Percentiles rank a stretch among this genome's conserved stretches.
Evolutionary conservation across 2,888 invertebrate genomes (phyloP).

Genomic region (Plebejus argus): DNA sequence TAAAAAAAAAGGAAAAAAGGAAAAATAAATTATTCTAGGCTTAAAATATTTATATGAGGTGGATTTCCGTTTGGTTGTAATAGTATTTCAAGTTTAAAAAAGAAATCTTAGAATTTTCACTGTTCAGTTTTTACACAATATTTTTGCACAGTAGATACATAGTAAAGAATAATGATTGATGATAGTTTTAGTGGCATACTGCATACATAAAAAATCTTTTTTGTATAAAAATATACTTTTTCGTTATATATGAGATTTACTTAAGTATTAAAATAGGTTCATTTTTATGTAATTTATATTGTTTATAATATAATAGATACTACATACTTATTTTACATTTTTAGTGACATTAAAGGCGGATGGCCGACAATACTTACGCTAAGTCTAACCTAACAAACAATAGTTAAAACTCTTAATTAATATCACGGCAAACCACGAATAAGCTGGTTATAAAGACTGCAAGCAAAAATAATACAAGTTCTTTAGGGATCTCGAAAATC

Average conservation of each 20-base stretch:
- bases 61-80: slow-evolving; percentile 72
- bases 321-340: not conserved
- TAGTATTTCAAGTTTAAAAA: slow-evolving; percentile 56
- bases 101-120: slow-evolving; percentile 33
- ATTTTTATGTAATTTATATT: not conserved
- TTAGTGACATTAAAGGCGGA: slow-evolving; percentile 52
- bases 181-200: not conserved
- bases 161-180: not conserved
- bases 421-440: slow-evolving; percentile 41
- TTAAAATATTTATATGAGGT: slow-evolving; percentile 58
- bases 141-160: no score
- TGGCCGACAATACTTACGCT: slow-evolving; percentile 51
- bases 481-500: not conserved
- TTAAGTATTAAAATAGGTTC: not conserved
- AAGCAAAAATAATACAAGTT: slow-evolving; percentile 14
- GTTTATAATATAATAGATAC: not conserved
- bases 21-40: slow-evolving; percentile 17
- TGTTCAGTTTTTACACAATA: no score
- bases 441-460: slow-evolving; percentile 32
- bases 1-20: no score
- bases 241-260: not conserved
- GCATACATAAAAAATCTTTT: not conserved
- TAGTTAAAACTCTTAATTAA: slow-evolving; percentile 46
- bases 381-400: slow-evolving; percentile 36
- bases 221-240: not conserved